Evolutionary conservation across 1,140 invertebrate genomes (phyloP), one percentile per base, ranked within the genome.

Genomic region (Ceratina australensis): DNA sequence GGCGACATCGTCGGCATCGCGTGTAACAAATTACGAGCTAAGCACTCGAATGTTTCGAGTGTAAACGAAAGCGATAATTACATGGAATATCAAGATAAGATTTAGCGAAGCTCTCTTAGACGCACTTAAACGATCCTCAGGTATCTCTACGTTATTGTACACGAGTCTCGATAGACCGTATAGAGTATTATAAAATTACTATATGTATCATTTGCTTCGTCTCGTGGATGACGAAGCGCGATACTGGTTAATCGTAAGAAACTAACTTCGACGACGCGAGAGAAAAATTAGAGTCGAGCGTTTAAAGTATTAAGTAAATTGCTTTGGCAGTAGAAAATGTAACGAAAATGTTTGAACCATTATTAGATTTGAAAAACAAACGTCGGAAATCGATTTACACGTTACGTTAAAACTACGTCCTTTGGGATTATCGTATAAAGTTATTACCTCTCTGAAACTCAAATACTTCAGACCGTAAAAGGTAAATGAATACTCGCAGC

Each of bases 261-360:
- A 42, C 33, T 42, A 42, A 42, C 33, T 42, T 42, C 33, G 33
- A 42, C 33, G 33, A 42, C 33, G 5, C 33, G 12, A 20, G 26
- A 20, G 26, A 26, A 49, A 5, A 2, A 47, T 33, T 3, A n/a
- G n/a, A 57, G 26, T 26, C 22, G n/a, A 22, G 15, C 50, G 52
- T 47, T 16, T 67, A 50, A 63, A 13, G 47, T 60, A 71, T 54
- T 71, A 71, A 61, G n/a, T 52, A 52, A 13, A 47, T 59, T 54
- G 24, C 75, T 72, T 78, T 72, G 75, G 75, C 67, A 72, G 22
- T 64, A 72, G 33, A 56, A 64, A 74, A 66, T 3, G 16, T 59
- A 59, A 50, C 8, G 4, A 71, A 54, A 60, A 5, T 52, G 20
- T 52, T 54, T 26, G 1, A 42, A 77, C 2, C 3, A 24, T 71